phyloP scores from a whole-genome alignment of 2,888 invertebrate species.

The Petrolisthes cinctipes region DNA sequence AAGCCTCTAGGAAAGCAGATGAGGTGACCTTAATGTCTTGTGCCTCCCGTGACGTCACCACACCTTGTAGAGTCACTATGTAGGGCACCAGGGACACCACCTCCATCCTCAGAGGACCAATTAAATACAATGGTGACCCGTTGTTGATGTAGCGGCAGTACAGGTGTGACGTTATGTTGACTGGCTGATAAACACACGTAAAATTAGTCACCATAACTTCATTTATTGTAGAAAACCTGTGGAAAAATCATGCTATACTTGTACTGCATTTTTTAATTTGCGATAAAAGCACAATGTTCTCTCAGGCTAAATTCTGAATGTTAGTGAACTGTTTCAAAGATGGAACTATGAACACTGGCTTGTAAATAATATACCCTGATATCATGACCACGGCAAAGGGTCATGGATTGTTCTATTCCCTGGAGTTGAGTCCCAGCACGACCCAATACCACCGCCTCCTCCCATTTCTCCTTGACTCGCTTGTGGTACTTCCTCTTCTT shows the following conservation, averaged over 20 bases:
- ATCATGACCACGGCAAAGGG: constrained; percentile 30
- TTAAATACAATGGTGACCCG: constrained; percentile 29
- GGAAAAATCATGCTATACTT: too few relatives aligned
- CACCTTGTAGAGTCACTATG: constrained; percentile 23
- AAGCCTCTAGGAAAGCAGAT: constrained; percentile 13
- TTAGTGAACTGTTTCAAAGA: too few relatives aligned
- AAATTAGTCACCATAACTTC: neutral
- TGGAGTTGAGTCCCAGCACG: constrained; percentile 1
- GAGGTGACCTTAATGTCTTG: neutral
- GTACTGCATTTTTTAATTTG: neutral
- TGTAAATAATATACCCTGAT: constrained; percentile 19
- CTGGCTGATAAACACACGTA: neutral
- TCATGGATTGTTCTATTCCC: constrained; percentile 19
- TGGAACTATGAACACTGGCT: too few relatives aligned
- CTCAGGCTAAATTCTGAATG: too few relatives aligned
- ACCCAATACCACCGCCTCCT: neutral
- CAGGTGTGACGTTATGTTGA: constrained; percentile 14
- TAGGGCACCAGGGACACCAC: constrained; percentile 25
- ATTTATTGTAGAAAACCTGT: too few relatives aligned
- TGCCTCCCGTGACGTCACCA: constrained; percentile 22
- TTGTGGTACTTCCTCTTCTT: constrained; percentile 37
- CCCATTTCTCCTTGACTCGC: neutral
- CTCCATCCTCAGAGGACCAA: constrained; percentile 39
- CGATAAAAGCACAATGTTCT: too few relatives aligned
- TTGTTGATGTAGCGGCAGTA: constrained; percentile 41